Base-by-base conservation (phyloP, 2,888 invertebrate species). In the Tenthredo notha region DNA sequence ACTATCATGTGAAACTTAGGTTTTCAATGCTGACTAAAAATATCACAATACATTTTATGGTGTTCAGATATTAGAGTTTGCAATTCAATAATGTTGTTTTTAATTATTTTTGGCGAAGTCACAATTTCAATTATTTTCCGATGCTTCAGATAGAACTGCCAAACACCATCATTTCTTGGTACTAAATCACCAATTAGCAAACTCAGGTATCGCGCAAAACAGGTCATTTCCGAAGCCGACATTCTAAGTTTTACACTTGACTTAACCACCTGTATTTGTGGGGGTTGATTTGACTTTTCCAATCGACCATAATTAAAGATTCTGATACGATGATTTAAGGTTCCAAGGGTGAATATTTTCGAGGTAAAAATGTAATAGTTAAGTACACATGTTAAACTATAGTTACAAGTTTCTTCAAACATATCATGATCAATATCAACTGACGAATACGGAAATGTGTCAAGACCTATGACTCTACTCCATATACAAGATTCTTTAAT, bases 1-100 rank as follows among this genome's bases (percentile, higher is more conserved):
- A 67, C 29, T 70, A 83, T 83, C 18, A 29, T 47, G 67, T 83
- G 67, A 21, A 50, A 67, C 40, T 83, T 83, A 12, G 70, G 83
- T 67, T 83, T 33, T 6, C 70, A 67, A 54, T 67, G 65, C 25
- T 65, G 40, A n/a, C 9, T 25, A n/a, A 65, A 82, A 25, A 65
- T 21, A 15, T 82, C 37, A 37, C 12, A 33, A 43, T 67, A 83
- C 40, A 83, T 43, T 15, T n/a, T 18, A 83, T 83, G 67, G 37
- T 83, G 83, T 21, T 47, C 65, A 12, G 47, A 33, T 50, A 83
- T 50, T 18, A 74, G 43, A 21, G 21, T 74, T 74, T 43, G 40
- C 43, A 74, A 21, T 40, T 83, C 25, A 67, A 18, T 43, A n/a
- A 43, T 43, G 2, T 43, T 40, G 43, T 43, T 21, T 40, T 21